A percentile compares a stretch with the other conserved stretches of the same genome.
These are phyloP conservation scores for Stichopus chloronotus DNA, from an alignment of 35 echinoderm and acorn worm genomes.

Conservation along the genomic window DNA sequence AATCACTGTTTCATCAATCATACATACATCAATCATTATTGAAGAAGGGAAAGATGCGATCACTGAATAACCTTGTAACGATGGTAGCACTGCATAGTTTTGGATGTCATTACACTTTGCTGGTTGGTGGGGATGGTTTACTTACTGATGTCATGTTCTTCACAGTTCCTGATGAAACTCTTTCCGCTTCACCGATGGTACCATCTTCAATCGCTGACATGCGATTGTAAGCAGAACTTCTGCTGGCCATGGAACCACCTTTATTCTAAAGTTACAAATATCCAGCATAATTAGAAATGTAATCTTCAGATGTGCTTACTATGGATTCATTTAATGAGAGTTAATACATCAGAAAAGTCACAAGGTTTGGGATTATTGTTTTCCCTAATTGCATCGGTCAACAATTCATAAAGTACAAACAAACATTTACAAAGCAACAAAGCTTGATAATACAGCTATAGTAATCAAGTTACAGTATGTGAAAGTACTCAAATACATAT, in stretches of 20 bases:
- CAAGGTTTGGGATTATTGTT: neutral
- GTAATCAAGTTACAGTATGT: too few species aligned
- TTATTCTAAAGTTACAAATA: neutral
- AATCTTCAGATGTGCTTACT: neutral
- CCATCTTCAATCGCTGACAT: constrained; percentile 11
- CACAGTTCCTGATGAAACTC: neutral
- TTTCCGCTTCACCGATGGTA: neutral
- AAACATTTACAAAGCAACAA: neutral
- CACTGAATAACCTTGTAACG: too few species aligned
- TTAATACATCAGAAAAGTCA: neutral
- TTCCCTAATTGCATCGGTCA: neutral
- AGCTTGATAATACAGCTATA: neutral
- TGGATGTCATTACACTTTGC: too few species aligned
- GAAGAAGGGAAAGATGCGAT: too few species aligned
- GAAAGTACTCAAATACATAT: too few species aligned
- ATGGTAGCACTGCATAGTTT: too few species aligned
- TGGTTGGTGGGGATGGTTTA: too few species aligned
- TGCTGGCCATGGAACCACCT: constrained; percentile 13
- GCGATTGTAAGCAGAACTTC: constrained; percentile 13
- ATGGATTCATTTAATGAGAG: neutral
- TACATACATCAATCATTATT: too few species aligned
- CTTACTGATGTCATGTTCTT: constrained; percentile 31
- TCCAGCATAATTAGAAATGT: neutral
- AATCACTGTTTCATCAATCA: too few species aligned
- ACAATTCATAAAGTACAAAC: neutral